Evolutionary conservation across 2,888 invertebrate species (phyloP).

Genomic region (Leucoptera coffeella): DNA sequence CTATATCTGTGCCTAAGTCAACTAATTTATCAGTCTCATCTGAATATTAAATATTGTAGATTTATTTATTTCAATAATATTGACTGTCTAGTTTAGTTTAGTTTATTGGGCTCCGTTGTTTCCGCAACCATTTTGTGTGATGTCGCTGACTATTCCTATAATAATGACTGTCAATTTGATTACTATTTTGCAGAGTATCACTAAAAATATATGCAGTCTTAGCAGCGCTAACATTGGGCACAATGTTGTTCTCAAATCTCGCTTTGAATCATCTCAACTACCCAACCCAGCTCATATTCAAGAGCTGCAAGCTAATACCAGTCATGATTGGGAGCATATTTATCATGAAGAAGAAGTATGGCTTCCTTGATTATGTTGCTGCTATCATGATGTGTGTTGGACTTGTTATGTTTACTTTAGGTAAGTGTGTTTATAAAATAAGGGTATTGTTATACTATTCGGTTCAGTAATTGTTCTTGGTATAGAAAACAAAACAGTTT

Average conservation of each 20-base stretch:
- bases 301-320: constrained; percentile 95
- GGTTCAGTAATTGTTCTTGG: too few species aligned
- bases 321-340: constrained; percentile 91
- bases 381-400: constrained; percentile 85
- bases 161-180: constrained; percentile 56
- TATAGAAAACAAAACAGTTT: too few species aligned
- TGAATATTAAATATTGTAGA: too few species aligned
- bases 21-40: too few species aligned
- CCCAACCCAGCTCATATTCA: constrained; percentile 95
- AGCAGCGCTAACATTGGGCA: constrained; percentile 84
- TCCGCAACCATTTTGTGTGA: constrained; percentile 84
- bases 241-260: constrained; percentile 94
- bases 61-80: too few species aligned
- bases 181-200: constrained; percentile 65
- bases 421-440: constrained; percentile 33
- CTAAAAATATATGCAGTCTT: constrained; percentile 71
- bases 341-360: constrained; percentile 85
- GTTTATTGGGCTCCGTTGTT: too few species aligned
- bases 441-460: too few species aligned
- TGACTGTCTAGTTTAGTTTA: too few species aligned
- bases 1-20: too few species aligned
- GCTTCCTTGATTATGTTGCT: constrained; percentile 75
- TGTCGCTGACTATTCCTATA: constrained; percentile 86
- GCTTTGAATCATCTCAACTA: constrained; percentile 93
- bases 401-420: constrained; percentile 84